Evolutionary conservation across 2,113 vertebrate species (phyloP).

Genomic region (Odobenus rosmarus): DNA sequence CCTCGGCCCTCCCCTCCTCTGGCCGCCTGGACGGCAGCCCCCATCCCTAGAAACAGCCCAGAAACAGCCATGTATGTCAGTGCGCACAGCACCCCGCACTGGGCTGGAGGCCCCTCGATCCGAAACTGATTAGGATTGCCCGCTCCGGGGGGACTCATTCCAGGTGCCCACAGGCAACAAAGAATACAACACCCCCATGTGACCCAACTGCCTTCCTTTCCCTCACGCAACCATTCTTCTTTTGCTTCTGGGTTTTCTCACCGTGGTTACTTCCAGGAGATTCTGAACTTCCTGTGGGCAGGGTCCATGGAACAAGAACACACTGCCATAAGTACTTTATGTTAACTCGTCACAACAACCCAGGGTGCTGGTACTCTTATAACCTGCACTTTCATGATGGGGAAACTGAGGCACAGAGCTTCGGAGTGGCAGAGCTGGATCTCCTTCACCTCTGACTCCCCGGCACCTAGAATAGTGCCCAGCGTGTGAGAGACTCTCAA

Average conservation of each 20-base stretch:
- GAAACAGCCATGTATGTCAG: not conserved
- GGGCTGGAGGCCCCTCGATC: not conserved
- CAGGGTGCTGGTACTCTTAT: not conserved
- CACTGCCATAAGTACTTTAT: not conserved
- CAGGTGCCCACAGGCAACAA: not conserved
- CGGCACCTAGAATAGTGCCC: not conserved
- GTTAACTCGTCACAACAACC: not conserved
- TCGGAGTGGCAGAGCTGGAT: not conserved
- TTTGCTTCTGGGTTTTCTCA: not conserved
- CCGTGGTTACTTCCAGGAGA: not conserved
- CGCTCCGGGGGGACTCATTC: rapidly evolving
- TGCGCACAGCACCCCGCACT: not conserved
- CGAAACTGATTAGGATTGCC: not conserved
- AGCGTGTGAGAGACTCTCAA: not conserved
- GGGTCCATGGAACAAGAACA: rapidly evolving
- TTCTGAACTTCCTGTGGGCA: not conserved
- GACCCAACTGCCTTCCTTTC: not conserved
- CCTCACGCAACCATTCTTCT: not conserved
- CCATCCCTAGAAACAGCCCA: rapidly evolving
- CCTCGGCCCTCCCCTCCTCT: not conserved
- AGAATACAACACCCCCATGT: rapidly evolving
- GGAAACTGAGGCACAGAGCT: not conserved
- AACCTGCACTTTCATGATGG: too few relatives aligned
- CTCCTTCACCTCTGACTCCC: not conserved
- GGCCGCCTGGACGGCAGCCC: rapidly evolving